phyloP scores from a whole-genome alignment of 1,140 invertebrate species.

The Eurytemora carolleeae region DNA sequence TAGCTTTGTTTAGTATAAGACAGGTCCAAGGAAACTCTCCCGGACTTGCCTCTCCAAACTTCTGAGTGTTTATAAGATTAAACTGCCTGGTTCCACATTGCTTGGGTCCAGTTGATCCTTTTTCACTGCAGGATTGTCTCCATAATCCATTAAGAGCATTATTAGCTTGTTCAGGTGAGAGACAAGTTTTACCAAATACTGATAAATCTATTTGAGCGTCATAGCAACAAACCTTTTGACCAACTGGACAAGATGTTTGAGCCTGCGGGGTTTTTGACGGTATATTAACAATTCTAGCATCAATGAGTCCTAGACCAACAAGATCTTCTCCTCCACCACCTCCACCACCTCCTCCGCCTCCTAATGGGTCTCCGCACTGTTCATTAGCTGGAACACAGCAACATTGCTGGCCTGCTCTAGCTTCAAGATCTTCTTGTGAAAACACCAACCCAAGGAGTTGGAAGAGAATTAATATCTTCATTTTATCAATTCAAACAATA shows the following conservation, averaged over 20 bases:
- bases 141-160: background rate
- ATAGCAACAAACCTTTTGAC: background rate
- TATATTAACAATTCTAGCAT: background rate
- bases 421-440: too few relatives aligned
- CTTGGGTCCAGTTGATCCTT: background rate
- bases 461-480: too few relatives aligned
- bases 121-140: background rate
- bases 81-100: conserved; percentile 4
- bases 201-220: background rate
- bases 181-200: background rate
- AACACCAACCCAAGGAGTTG: too few relatives aligned
- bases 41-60: conserved; percentile 3
- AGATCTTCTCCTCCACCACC: too few relatives aligned
- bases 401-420: too few relatives aligned
- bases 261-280: background rate
- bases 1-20: conserved; percentile 5
- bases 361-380: too few relatives aligned
- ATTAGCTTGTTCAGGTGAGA: background rate
- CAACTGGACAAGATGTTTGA: background rate
- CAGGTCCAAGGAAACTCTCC: conserved; percentile 15
- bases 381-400: background rate
- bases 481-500: too few relatives aligned
- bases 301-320: background rate
- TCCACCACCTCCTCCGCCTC: background rate
- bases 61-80: background rate